Percentiles rank a stretch among this genome's conserved stretches.
These are phyloP conservation scores for Tinamus guttatus DNA, from an alignment of 2,113 vertebrate species.

Conservation along the genomic window DNA sequence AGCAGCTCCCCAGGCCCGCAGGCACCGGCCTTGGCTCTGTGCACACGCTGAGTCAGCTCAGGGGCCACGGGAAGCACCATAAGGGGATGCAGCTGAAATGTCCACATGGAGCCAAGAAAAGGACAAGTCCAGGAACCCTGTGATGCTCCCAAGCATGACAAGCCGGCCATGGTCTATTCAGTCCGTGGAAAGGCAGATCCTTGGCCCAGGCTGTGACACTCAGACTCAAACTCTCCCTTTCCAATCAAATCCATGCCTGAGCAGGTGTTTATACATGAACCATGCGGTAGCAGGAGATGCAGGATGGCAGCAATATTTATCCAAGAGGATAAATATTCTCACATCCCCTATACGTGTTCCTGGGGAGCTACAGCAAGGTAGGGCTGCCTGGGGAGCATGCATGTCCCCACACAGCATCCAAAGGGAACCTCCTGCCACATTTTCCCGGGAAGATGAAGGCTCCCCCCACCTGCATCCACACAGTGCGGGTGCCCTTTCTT, in stretches of 20 bases:
- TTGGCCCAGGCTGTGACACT: neutral
- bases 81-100: neutral
- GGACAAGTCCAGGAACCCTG: neutral
- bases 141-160: neutral
- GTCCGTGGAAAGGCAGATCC: neutral
- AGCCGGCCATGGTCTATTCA: neutral
- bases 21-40: neutral
- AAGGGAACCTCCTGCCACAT: neutral
- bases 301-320: neutral
- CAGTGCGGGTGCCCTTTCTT: neutral
- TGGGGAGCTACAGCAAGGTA: neutral
- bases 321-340: no score
- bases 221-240: neutral
- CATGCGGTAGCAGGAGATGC: neutral
- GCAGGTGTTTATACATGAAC: neutral
- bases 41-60: neutral
- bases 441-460: neutral
- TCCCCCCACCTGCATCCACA: neutral
- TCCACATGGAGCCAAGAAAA: neutral
- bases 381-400: rapidly evolving
- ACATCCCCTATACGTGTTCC: no score
- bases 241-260: neutral
- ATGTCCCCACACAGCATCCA: neutral
- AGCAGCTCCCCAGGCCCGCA: no score
- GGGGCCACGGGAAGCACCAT: no score